Evolutionary conservation across 1,140 invertebrate species (phyloP).

Genomic region (Onthophagus taurus): DNA sequence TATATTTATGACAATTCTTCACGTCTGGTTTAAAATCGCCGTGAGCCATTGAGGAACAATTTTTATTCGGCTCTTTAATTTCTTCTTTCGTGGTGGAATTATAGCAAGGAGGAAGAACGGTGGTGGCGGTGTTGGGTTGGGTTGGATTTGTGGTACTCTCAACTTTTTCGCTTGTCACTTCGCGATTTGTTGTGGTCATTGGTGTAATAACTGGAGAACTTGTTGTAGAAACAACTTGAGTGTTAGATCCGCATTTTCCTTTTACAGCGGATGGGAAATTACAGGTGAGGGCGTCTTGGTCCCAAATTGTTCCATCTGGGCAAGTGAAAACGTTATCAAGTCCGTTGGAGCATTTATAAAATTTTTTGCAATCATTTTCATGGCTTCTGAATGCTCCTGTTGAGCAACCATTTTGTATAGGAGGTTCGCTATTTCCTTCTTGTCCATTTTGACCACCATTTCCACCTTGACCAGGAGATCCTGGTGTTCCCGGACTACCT

Average conservation of each 20-base stretch:
- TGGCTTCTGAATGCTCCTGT: conserved; percentile 47
- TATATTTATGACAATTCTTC: conserved; percentile 56
- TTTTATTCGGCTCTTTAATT: too few species aligned
- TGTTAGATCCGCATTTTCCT: conserved; percentile 8
- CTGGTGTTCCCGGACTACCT: conserved; percentile 16
- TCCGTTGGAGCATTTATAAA: conserved; percentile 49
- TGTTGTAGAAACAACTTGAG: not conserved
- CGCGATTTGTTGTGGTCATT: not conserved
- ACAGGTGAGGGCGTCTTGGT: conserved; percentile 39
- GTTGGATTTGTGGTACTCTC: not conserved
- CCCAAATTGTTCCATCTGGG: conserved; percentile 47
- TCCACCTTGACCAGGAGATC: conserved; percentile 11
- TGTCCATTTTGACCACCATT: conserved; percentile 17
- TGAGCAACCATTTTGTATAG: too few species aligned
- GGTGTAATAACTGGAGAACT: conserved; percentile 3
- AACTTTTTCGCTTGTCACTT: not conserved
- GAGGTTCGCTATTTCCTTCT: too few species aligned
- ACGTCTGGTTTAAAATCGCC: conserved; percentile 39
- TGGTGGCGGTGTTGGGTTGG: not conserved
- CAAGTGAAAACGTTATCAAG: conserved; percentile 61
- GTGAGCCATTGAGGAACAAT: too few species aligned
- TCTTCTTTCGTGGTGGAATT: too few species aligned
- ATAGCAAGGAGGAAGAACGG: too few species aligned
- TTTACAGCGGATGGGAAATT: conserved; percentile 40
- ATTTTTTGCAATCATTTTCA: conserved; percentile 51